Evolutionary conservation across 2,888 invertebrate genomes (phyloP).

Genomic region (Liposcelis brunnea): DNA sequence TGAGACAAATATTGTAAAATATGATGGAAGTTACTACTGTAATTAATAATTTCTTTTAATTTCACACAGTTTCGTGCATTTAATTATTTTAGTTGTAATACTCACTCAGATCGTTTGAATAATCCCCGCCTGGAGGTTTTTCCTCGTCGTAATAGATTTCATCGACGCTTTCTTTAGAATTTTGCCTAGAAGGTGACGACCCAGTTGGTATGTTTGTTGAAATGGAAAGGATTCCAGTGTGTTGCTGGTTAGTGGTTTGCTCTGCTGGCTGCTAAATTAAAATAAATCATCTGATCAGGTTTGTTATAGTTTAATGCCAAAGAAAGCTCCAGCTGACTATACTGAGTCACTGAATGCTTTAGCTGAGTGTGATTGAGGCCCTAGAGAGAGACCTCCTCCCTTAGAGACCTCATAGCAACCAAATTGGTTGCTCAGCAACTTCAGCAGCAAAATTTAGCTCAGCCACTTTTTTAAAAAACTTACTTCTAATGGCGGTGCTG

Average conservation of each 20-base stretch:
- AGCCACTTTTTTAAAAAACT: no score
- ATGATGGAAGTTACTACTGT: no score
- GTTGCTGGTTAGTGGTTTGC: not conserved
- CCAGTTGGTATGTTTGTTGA: not conserved
- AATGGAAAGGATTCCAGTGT: not conserved
- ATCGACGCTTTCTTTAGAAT: conserved; percentile 34
- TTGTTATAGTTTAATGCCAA: not conserved
- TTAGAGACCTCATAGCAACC: no score
- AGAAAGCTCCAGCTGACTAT: no score
- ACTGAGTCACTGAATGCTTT: no score
- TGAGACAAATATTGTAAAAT: no score
- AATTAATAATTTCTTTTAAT: conserved; percentile 1
- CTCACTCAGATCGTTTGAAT: not conserved
- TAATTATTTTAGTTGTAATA: not conserved
- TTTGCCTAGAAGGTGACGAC: conserved; percentile 30
- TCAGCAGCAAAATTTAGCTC: no score
- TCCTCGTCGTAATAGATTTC: conserved; percentile 25
- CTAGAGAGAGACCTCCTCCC: no score
- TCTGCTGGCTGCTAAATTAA: not conserved
- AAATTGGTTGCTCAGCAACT: no score
- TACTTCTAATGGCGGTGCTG: no score
- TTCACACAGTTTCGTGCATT: not conserved
- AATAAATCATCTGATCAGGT: not conserved
- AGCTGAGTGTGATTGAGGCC: no score
- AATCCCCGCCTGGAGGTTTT: conserved; percentile 14